These are phyloP conservation scores for Gymnoscelis rufifasciata DNA, from an alignment of 2,888 invertebrate genomes.

Conservation along the genomic window DNA sequence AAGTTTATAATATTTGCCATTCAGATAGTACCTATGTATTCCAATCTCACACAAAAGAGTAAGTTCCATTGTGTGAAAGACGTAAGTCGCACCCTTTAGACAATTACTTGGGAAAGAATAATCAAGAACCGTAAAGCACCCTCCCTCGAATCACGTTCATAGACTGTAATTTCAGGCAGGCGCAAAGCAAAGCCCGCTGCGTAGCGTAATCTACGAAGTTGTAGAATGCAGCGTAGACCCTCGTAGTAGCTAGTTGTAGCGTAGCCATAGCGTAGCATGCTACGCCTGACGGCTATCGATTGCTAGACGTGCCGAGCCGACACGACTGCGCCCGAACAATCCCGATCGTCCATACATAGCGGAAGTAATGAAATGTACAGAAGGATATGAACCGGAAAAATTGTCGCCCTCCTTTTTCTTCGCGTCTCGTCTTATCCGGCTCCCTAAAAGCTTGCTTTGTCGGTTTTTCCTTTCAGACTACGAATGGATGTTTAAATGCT, in stretches of 20 bases:
- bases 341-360: slow-evolving; percentile 60
- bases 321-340: slow-evolving; percentile 42
- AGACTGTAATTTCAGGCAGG: slow-evolving; percentile 46
- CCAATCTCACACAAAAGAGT: no score
- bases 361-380: slow-evolving; percentile 78
- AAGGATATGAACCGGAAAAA: slow-evolving; percentile 78
- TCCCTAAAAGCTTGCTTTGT: slow-evolving; percentile 59
- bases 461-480: slow-evolving; percentile 57
- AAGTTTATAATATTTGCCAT: no score
- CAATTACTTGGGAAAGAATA: not conserved
- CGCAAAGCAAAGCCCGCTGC: slow-evolving; percentile 36
- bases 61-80: no score
- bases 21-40: no score
- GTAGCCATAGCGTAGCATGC: slow-evolving; percentile 46
- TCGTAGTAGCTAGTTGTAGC: slow-evolving; percentile 57
- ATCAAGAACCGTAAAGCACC: not conserved
- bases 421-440: slow-evolving; percentile 59
- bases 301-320: slow-evolving; percentile 49
- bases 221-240: slow-evolving; percentile 54
- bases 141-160: slow-evolving; percentile 42
- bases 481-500: slow-evolving; percentile 51
- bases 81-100: not conserved
- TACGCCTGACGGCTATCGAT: slow-evolving; percentile 66
- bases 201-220: slow-evolving; percentile 39
- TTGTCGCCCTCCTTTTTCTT: slow-evolving; percentile 72